Evolutionary conservation across 30 jellyfish, hydroid and myxozoan species (phyloP).

Genomic region (Hydractinia symbiolongicarpus): DNA sequence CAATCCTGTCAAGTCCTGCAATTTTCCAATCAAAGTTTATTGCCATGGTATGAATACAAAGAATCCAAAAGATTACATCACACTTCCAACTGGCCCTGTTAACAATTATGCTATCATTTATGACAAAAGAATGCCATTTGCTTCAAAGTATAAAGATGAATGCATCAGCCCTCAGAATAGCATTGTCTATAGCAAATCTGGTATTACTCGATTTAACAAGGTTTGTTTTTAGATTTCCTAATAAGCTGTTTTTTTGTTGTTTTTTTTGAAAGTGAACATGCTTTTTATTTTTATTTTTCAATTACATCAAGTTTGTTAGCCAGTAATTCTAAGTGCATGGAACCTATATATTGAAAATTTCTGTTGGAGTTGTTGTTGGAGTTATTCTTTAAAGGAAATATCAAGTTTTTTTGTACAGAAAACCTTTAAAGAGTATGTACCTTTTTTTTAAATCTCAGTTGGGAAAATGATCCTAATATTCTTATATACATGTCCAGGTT

Average conservation of each 20-base stretch:
- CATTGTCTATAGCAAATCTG: conserved; percentile 60
- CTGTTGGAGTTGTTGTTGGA: no score
- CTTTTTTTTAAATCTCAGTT: no score
- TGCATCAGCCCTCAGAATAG: conserved; percentile 56
- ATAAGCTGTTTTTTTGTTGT: neutral
- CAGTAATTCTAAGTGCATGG: no score
- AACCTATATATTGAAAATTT: no score
- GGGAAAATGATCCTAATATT: neutral
- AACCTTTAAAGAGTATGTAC: no score
- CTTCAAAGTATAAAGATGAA: conserved; percentile 23
- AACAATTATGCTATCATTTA: conserved; percentile 59
- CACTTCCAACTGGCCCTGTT: conserved; percentile 78
- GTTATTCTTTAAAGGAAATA: no score
- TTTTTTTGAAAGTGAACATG: neutral
- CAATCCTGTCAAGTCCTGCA: conserved; percentile 57
- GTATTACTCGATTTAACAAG: conserved; percentile 64
- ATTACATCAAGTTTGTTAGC: no score
- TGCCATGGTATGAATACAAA: conserved; percentile 66
- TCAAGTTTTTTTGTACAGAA: no score
- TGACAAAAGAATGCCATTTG: conserved; percentile 52
- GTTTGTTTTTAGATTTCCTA: conserved; percentile 2
- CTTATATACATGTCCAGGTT: conserved; percentile 19
- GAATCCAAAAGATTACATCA: conserved; percentile 60
- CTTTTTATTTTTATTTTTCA: no score
- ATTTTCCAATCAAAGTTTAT: conserved; percentile 59